Evolutionary conservation across 2,797 vertebrate species (phyloP).

Genomic region (Ciconia nigra): DNA sequence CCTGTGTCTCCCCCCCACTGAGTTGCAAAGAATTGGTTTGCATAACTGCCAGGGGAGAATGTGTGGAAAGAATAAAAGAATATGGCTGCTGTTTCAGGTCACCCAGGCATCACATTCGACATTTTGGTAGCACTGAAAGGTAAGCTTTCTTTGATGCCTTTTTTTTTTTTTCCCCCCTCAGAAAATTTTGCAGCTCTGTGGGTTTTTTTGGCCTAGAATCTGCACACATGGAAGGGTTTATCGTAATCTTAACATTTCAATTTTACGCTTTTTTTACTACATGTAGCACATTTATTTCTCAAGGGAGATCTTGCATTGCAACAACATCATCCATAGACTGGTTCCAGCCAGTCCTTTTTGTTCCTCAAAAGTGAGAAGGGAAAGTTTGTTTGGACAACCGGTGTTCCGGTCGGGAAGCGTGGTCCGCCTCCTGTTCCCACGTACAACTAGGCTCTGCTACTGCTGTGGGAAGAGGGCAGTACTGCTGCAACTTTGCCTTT

Average conservation of each 20-base stretch:
- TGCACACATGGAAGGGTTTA: not conserved
- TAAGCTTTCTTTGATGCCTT: not conserved
- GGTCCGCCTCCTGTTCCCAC: not conserved
- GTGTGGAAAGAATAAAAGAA: not conserved
- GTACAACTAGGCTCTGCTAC: not conserved
- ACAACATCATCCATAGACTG: not conserved
- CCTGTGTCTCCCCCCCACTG: not conserved
- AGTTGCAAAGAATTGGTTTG: not conserved
- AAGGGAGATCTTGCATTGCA: not conserved
- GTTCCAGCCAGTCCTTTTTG: not conserved
- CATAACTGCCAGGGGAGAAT: not conserved
- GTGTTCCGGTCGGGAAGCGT: rapidly evolving
- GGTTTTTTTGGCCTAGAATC: not conserved
- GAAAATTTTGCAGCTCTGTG: not conserved
- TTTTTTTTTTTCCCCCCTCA: not conserved
- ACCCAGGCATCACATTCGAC: not conserved
- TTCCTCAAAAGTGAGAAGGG: not conserved
- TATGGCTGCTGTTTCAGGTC: not conserved
- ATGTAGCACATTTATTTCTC: not conserved
- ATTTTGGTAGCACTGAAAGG: not conserved
- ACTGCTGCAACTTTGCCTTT: not conserved
- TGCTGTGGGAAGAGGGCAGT: not conserved
- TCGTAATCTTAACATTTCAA: not conserved
- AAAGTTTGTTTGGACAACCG: not conserved
- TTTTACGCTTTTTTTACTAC: not conserved